Percentiles rank a stretch among this genome's conserved stretches.
phyloP scores from a whole-genome alignment of 2,113 vertebrate genomes.

The Pedetes capensis region DNA sequence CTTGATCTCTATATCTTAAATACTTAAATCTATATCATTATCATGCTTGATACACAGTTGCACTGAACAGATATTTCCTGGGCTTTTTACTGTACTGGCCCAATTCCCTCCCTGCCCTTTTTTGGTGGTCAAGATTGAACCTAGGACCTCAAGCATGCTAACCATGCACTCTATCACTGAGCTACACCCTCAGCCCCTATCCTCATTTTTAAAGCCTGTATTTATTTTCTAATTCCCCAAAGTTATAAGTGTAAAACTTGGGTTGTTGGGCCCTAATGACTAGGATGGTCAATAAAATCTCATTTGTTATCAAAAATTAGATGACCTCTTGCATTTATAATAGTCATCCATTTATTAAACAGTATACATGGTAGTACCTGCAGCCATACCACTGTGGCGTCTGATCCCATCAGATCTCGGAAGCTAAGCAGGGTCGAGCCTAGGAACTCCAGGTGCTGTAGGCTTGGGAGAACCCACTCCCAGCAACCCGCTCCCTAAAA shows the following conservation, averaged over 20 bases:
- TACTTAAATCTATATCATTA: background rate
- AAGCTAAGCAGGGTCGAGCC: too few relatives aligned
- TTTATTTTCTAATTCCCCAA: slow-evolving; percentile 13
- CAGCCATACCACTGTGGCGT: too few relatives aligned
- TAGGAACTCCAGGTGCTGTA: too few relatives aligned
- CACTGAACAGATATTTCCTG: background rate
- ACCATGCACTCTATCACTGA: background rate
- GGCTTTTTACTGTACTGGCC: background rate
- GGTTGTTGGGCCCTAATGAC: background rate
- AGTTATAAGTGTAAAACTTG: background rate
- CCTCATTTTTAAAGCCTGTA: background rate
- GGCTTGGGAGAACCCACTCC: too few relatives aligned
- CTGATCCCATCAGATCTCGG: too few relatives aligned
- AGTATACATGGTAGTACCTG: too few relatives aligned
- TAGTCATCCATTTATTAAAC: background rate
- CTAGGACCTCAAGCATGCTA: background rate
- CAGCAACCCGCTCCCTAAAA: too few relatives aligned
- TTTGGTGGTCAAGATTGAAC: background rate
- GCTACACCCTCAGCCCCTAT: background rate
- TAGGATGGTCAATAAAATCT: slow-evolving; percentile 14
- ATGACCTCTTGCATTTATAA: background rate
- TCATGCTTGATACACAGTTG: background rate
- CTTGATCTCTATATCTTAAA: background rate
- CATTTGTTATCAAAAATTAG: slow-evolving; percentile 6
- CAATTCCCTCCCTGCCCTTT: too few relatives aligned